Base-by-base conservation (phyloP, 1,140 invertebrate genomes). In the Cepaea nemoralis region DNA sequence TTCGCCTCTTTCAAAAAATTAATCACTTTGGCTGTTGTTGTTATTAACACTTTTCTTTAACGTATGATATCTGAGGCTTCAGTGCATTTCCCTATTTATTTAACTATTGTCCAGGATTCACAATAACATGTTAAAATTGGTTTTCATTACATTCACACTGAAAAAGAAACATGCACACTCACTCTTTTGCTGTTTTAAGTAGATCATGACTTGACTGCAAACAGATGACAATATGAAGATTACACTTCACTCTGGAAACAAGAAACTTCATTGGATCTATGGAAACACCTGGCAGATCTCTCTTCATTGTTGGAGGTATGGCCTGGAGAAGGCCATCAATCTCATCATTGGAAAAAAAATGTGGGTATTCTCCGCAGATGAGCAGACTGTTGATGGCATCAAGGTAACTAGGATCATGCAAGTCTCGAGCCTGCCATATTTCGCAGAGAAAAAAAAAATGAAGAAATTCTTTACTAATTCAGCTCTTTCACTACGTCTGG, bases 261-360 rank as follows among this genome's bases (percentile, higher is more conserved):
- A 91, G 91, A 79, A 88, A 91, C 83, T 90, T 91, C 87, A 90
- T 90, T 31, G 90, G 89, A 83, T 92, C 90, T 8, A 88, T 85
- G 33, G 86, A 86, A 81, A 88, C 86, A 74, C 85, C 89, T 27
- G 90, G 89, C 73, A 89, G 87, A 73, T 92, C 89, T 75, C 90
- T 84, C 83, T 91, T 91, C 86, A 91, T 88, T 39, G 87, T 87
- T 71, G 91, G 89, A 40, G 85, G 87, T 40, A 91, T 87, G 37
- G 91, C 91, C 88, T 89, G 90, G 33, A 91, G 86, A 22, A 92
- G 83, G 31, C 90, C 91, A 67, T 91, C 91, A 83, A 92, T 86
- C 85, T 92, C 91, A 88, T 92, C 91, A 82, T 90, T 90, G 35
- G 90, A 90, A 83, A 91, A 91, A 10, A 92, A 86, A 76, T 90